Base-by-base conservation (phyloP, 2,888 invertebrate species). In the Amphiduros pacificus region DNA sequence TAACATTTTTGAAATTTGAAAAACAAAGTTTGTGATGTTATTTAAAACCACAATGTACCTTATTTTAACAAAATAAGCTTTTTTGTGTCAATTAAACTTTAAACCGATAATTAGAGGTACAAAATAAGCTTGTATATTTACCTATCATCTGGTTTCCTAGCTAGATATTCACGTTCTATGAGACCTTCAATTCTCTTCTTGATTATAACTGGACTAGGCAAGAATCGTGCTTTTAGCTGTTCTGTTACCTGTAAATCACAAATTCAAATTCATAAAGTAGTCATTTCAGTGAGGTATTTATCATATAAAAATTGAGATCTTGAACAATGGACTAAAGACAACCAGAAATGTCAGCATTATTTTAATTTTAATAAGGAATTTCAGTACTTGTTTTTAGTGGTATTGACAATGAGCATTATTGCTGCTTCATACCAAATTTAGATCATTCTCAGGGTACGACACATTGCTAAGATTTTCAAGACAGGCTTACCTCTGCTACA, bases 121-220 rank as follows among this genome's bases (percentile, higher is more conserved):
- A n/a, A 4, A 36, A 11, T 36, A 9, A 9, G 17, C 11, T 36
- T 11, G 17, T 11, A 11, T 4, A 20, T 74, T 55, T 76, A 85
- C 84, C 87, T 85, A 88, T 99, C 98, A 85, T 96, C 94, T 63
- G 94, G 91, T 80, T 96, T 95, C 84, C 99, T 90, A 73, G 95
- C 94, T 81, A 99, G 88, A 86, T 99, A 99, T 86, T 99, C 99
- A 73, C 99, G 88, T 86, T 99, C 99, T 83, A 99, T 99, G 79
- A 99, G 89, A 67, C 96, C 95, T 86, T 99, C 99, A 85, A 99
- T 98, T 83, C 99, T 90, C 85, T 98, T 97, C 87, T 99, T 99
- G 83, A 99, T 98, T 73, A 97, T 91, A 73, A 94, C 93, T 59
- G 98, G 98, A 75, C 94, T 94, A 68, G 99, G 98, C 85, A 96